phyloP scores from a whole-genome alignment of 2,888 invertebrate genomes.

The Nowickia ferox region DNA sequence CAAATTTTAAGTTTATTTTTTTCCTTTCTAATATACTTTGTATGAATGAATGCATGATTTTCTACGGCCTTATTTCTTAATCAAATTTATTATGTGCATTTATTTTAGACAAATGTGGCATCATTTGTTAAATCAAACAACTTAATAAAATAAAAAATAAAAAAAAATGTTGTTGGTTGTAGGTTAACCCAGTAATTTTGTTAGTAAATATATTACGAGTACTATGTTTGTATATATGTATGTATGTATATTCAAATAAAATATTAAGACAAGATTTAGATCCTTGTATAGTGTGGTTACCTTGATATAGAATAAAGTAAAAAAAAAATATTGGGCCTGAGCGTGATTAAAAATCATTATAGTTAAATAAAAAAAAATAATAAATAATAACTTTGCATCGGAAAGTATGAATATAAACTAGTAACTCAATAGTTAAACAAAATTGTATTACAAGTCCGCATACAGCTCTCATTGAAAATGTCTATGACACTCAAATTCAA shows the following conservation, averaged over 20 bases:
- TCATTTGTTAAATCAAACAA: conserved; percentile 59
- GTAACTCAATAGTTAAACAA: no score
- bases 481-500: no score
- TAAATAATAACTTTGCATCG: no score
- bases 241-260: not conserved
- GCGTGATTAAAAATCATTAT: no score
- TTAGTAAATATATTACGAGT: conserved; percentile 5
- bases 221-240: not conserved
- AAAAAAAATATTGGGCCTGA: no score
- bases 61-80: conserved; percentile 3
- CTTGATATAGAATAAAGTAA: not conserved
- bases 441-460: no score
- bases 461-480: no score
- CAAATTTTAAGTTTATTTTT: conserved; percentile 5
- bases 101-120: conserved; percentile 57
- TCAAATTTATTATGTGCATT: conserved; percentile 51
- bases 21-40: not conserved
- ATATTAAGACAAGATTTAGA: not conserved
- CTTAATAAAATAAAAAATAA: conserved; percentile 24
- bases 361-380: no score
- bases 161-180: not conserved
- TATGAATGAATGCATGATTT: not conserved
- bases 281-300: not conserved
- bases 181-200: conserved; percentile 4
- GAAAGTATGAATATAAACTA: no score